phyloP scores from a whole-genome alignment of 2,797 vertebrate species.

The Artibeus lituratus region DNA sequence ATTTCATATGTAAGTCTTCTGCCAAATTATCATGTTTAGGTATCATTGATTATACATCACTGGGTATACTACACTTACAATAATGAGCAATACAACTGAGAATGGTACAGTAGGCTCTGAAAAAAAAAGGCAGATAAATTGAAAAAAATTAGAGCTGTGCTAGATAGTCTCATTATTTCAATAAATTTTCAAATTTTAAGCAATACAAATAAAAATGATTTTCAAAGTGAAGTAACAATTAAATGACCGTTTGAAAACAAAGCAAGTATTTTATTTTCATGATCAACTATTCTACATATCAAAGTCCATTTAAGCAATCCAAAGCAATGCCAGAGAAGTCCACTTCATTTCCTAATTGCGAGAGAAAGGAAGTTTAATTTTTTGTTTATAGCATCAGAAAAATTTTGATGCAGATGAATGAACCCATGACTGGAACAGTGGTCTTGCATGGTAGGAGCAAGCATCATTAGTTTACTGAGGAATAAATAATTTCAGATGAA shows the following conservation, averaged over 20 bases:
- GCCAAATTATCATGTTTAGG: background rate
- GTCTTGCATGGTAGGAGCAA: background rate
- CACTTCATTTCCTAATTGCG: slow-evolving; percentile 40
- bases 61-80: background rate
- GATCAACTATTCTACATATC: background rate
- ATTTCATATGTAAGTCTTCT: background rate
- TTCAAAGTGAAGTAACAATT: background rate
- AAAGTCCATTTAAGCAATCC: background rate
- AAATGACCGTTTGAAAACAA: background rate
- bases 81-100: background rate
- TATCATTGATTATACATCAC: background rate
- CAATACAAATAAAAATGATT: background rate
- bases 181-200: background rate
- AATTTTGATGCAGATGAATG: slow-evolving; percentile 35
- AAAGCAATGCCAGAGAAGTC: slow-evolving; percentile 32
- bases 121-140: background rate
- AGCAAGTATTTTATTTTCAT: background rate
- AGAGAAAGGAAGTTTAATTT: slow-evolving; percentile 52
- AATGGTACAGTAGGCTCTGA: background rate
- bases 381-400: slow-evolving; percentile 35
- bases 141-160: background rate
- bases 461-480: slow-evolving; percentile 43
- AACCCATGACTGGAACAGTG: background rate
- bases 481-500: background rate
- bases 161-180: background rate